These are phyloP conservation scores for Panurus biarmicus DNA, from an alignment of 2,113 vertebrate species.

Conservation along the genomic window DNA sequence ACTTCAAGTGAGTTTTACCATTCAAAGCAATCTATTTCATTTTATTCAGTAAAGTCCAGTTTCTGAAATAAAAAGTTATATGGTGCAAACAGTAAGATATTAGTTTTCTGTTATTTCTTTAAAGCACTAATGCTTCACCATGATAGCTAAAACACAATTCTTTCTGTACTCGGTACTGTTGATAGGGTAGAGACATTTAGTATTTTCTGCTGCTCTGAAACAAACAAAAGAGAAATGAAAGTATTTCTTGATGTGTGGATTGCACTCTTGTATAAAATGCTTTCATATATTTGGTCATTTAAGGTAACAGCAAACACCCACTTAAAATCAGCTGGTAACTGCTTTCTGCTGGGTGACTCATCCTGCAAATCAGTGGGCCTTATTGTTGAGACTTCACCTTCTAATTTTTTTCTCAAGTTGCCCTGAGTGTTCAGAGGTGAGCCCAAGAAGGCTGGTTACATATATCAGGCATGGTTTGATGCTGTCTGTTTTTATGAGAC, in stretches of 20 bases:
- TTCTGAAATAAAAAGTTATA: background rate
- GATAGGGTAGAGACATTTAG: background rate
- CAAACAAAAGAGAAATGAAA: background rate
- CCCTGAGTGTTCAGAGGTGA: background rate
- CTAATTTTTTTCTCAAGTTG: conserved; percentile 13
- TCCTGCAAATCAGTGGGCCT: background rate
- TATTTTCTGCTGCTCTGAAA: background rate
- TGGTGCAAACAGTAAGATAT: background rate
- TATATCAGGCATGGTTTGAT: background rate
- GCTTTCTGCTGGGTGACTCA: conserved; percentile 35
- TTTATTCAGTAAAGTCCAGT: background rate
- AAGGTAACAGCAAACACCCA: conserved; percentile 16
- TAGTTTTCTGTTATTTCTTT: background rate
- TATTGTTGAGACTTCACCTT: conserved; percentile 3
- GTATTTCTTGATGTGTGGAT: background rate
- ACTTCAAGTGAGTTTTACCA: background rate
- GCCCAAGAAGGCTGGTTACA: background rate
- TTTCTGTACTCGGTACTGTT: background rate
- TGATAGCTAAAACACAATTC: background rate
- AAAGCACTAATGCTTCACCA: background rate
- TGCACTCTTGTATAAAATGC: background rate
- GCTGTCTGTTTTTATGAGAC: background rate
- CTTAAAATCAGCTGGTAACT: conserved; percentile 47
- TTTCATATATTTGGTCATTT: conserved; percentile 4
- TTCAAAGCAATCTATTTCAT: background rate